Percentiles rank a stretch among this genome's conserved stretches.
phyloP scores from a whole-genome alignment of 2,113 vertebrate genomes.

The Myotis yumanensis region DNA sequence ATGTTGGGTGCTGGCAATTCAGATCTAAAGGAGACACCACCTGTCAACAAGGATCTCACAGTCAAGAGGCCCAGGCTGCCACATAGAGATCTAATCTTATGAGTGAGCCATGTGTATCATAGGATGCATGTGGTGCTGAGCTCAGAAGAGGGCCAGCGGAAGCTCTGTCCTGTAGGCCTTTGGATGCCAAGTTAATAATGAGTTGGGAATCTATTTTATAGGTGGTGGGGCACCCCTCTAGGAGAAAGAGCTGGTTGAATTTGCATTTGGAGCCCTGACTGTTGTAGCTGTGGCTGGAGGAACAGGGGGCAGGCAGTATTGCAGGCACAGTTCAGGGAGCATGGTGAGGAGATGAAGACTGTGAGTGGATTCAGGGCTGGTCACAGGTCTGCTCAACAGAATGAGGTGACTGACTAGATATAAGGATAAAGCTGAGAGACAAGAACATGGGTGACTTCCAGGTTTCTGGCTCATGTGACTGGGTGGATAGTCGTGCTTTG shows the following conservation, averaged over 20 bases:
- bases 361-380: background rate
- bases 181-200: fast-evolving
- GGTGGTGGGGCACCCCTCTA: fast-evolving
- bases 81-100: fast-evolving
- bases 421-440: background rate
- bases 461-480: background rate
- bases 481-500: background rate
- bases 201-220: background rate
- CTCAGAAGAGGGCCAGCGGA: fast-evolving
- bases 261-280: background rate
- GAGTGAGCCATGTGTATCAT: fast-evolving
- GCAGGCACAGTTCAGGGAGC: background rate
- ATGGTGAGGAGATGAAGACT: too few relatives aligned
- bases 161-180: fast-evolving
- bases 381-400: fast-evolving
- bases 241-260: background rate
- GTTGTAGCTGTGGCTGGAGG: background rate
- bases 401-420: fast-evolving
- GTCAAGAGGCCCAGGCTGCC: too few relatives aligned
- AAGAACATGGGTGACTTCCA: fast-evolving
- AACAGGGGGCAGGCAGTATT: background rate
- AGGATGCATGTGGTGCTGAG: fast-evolving
- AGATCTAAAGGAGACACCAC: background rate
- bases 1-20: background rate
- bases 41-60: background rate